phyloP scores from a whole-genome alignment of 2,113 vertebrate species.

The Platysternon megacephalum region DNA sequence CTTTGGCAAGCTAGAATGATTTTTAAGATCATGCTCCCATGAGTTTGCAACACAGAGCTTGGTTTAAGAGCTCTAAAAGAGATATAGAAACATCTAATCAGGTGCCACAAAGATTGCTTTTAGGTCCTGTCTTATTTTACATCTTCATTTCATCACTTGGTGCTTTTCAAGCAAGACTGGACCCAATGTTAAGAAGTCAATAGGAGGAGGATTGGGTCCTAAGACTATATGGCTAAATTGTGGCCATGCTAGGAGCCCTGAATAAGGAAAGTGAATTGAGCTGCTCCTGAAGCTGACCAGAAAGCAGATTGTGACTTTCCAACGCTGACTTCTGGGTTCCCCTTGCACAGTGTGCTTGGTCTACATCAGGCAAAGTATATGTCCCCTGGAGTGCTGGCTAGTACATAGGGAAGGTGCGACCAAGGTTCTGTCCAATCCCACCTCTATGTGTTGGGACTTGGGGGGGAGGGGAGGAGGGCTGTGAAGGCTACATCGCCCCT shows the following conservation, averaged over 20 bases:
- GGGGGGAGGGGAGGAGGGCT: neutral
- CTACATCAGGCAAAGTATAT: accelerated
- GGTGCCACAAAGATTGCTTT: neutral
- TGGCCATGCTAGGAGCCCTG: neutral
- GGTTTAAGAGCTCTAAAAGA: conserved; percentile 14
- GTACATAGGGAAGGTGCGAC: neutral
- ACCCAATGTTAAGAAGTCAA: conserved; percentile 17
- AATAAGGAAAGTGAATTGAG: neutral
- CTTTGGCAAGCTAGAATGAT: conserved; percentile 28
- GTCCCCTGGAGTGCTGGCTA: neutral
- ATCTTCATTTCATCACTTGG: conserved; percentile 36
- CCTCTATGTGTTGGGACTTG: accelerated
- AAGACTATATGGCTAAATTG: neutral
- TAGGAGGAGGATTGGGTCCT: neutral
- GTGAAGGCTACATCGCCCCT: neutral
- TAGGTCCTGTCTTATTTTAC: conserved; percentile 4
- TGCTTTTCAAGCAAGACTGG: conserved; percentile 1
- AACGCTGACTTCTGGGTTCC: neutral
- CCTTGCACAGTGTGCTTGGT: neutral
- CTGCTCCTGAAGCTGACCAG: neutral
- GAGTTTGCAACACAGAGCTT: conserved; percentile 13
- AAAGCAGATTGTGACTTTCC: neutral
- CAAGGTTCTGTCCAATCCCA: accelerated
- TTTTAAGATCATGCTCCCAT: conserved; percentile 43
- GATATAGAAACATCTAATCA: conserved; percentile 16